These are phyloP conservation scores for Spongia lamella DNA, from an alignment of 37 sponge, comb jelly and placozoan species.

Conservation along the genomic window DNA sequence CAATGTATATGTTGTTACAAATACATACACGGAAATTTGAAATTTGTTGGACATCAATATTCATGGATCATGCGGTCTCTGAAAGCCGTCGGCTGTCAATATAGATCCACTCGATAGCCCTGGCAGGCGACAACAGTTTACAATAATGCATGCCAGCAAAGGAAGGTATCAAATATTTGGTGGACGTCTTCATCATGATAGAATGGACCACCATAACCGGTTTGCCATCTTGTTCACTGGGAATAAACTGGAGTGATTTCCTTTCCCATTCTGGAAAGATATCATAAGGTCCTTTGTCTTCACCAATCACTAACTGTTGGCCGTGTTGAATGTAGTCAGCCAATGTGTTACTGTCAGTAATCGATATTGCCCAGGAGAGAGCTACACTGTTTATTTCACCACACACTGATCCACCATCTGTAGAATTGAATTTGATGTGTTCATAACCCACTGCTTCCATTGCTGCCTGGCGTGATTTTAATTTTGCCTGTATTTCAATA, in stretches of 20 bases:
- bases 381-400: too few species aligned
- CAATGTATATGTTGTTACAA: too few species aligned
- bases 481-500: slow-evolving; percentile 26
- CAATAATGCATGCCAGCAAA: slow-evolving; percentile 49
- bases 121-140: slow-evolving; percentile 42
- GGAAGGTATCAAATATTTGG: slow-evolving; percentile 1
- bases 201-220: slow-evolving; percentile 19
- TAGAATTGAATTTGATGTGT: slow-evolving; percentile 22
- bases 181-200: slow-evolving; percentile 15
- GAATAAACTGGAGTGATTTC: slow-evolving; percentile 21
- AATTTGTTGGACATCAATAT: too few species aligned
- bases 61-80: too few species aligned
- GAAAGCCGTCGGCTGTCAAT: slow-evolving; percentile 32
- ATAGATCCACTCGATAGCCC: slow-evolving; percentile 51
- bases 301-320: slow-evolving; percentile 28
- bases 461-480: slow-evolving; percentile 42
- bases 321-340: slow-evolving; percentile 13
- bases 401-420: slow-evolving; percentile 23
- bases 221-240: not conserved
- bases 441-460: slow-evolving; percentile 27
- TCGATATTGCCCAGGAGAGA: slow-evolving; percentile 18
- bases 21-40: too few species aligned
- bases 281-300: slow-evolving; percentile 30
- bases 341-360: not conserved
- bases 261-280: slow-evolving; percentile 29